These are phyloP conservation scores for Porites rus DNA, from an alignment of 92 coral and sea anemone genomes.

Conservation along the genomic window DNA sequence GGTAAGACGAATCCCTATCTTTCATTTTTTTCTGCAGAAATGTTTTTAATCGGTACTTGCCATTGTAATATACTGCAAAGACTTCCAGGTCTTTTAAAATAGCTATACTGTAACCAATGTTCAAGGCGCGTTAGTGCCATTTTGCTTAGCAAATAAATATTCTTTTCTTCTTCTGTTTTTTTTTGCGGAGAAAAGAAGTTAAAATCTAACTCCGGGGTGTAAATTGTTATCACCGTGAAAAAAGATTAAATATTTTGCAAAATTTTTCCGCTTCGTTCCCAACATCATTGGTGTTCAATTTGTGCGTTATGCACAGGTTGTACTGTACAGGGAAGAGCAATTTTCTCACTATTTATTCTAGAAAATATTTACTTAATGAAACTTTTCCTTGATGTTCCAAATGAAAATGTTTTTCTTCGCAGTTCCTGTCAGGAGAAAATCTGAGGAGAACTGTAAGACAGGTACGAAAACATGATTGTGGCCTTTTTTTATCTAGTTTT, in stretches of 20 bases:
- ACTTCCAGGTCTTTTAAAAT: neutral
- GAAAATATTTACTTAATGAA: too few relatives aligned
- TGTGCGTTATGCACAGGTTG: neutral
- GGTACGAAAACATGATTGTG: neutral
- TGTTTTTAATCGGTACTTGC: neutral
- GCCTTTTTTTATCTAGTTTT: neutral
- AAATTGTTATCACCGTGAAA: too few relatives aligned
- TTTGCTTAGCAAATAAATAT: neutral
- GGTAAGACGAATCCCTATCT: slow-evolving; percentile 32
- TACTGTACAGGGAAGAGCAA: slow-evolving; percentile 6
- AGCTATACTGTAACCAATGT: neutral
- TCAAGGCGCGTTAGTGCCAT: neutral
- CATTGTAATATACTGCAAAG: too few relatives aligned
- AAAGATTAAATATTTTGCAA: neutral
- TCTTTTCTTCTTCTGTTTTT: too few relatives aligned
- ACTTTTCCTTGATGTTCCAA: neutral
- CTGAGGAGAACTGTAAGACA: slow-evolving; percentile 22
- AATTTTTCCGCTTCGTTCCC: neutral
- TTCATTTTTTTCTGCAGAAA: neutral
- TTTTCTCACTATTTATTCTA: too few relatives aligned
- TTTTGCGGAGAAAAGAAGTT: neutral
- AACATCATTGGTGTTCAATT: neutral
- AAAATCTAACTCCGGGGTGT: too few relatives aligned
- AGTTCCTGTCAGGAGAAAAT: slow-evolving; percentile 42
- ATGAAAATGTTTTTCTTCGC: neutral